These are phyloP conservation scores for Cichlasoma orientale DNA, from an alignment of 2,797 vertebrate genomes.

Conservation along the genomic window DNA sequence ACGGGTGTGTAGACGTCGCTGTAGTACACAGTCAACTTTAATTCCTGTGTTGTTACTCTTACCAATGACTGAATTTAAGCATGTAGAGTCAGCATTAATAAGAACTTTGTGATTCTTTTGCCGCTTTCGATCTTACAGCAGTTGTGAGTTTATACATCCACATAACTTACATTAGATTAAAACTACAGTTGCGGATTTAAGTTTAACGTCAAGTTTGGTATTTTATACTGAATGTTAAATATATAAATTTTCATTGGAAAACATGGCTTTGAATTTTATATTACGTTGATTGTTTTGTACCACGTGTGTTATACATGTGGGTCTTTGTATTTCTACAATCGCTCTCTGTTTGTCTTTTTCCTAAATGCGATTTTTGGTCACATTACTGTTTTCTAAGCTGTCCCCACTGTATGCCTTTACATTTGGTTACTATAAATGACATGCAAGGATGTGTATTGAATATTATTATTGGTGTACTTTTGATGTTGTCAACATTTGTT, in stretches of 20 bases:
- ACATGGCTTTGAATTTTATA: background rate
- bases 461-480: background rate
- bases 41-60: accelerated
- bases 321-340: background rate
- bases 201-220: background rate
- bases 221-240: background rate
- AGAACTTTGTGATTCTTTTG: background rate
- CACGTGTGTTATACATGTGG: background rate
- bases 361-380: background rate
- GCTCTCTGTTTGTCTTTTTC: too few species aligned
- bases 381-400: background rate
- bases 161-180: background rate
- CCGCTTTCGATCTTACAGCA: too few species aligned
- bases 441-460: background rate
- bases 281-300: background rate
- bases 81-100: background rate
- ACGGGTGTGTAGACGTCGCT: background rate
- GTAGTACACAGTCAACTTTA: background rate
- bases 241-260: background rate
- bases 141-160: background rate
- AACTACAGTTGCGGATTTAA: background rate
- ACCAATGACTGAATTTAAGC: background rate
- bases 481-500: background rate
- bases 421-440: background rate
- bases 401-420: background rate